Conservation (phyloP, 2,797 vertebrate genomes). For the Gymnopithys bicolor region DNA sequence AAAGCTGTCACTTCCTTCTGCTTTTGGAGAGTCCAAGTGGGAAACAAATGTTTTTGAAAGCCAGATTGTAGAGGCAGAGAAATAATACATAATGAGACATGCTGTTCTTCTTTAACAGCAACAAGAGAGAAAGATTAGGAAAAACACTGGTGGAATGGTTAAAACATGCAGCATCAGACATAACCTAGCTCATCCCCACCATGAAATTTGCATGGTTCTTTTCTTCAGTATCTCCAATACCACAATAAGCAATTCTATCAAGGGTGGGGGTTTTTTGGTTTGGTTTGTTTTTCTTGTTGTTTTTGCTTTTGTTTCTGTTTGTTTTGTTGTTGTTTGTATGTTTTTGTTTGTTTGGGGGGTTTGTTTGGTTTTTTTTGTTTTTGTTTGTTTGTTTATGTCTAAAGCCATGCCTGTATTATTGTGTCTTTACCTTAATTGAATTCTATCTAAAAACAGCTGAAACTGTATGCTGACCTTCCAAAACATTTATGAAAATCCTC, state of each 20-base stretch:
- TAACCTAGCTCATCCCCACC: not conserved
- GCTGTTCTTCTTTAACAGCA: not conserved
- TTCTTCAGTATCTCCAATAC: not conserved
- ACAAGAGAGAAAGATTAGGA: not conserved
- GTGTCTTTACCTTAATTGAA: not conserved
- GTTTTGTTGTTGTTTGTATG: not conserved
- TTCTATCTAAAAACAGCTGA: not conserved
- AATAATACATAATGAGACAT: not conserved
- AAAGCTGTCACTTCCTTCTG: not conserved
- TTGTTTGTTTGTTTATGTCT: not conserved
- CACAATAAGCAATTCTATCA: not conserved
- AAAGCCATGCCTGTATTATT: not conserved
- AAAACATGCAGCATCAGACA: not conserved
- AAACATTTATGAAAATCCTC: not conserved
- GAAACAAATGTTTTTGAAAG: slow-evolving; percentile 4
- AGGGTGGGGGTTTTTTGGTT: not conserved
- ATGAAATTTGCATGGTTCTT: not conserved
- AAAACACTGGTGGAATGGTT: not conserved
- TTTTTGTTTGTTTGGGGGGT: no score
- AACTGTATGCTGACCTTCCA: not conserved
- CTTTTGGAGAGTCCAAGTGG: not conserved
- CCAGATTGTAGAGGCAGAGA: not conserved
- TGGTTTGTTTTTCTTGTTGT: not conserved
- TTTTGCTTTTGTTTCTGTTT: not conserved
- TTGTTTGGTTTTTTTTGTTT: not conserved